A percentile compares a stretch with the other conserved stretches of the same genome.
These are phyloP conservation scores for Scrobipalpa costella DNA, from an alignment of 2,888 invertebrate species.

Conservation along the genomic window DNA sequence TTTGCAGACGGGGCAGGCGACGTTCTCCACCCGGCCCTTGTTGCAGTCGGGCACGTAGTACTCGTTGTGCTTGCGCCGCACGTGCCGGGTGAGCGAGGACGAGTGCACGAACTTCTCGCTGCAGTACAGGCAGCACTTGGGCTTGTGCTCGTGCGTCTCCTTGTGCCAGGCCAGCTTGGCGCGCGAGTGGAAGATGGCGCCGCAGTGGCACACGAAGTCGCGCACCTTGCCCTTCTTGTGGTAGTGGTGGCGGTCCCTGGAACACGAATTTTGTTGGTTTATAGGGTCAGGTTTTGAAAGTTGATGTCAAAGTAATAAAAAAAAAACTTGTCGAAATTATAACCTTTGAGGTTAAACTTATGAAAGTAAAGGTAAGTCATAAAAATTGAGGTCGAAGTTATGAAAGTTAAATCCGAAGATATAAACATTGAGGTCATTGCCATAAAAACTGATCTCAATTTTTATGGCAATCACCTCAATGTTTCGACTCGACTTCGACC, in stretches of 20 bases:
- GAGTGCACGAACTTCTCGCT: conserved; percentile 93
- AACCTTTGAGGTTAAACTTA: too few species aligned
- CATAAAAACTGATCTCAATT: too few species aligned
- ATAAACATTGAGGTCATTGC: too few species aligned
- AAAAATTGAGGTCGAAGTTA: too few species aligned
- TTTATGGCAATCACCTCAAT: too few species aligned
- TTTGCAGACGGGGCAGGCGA: conserved; percentile 89
- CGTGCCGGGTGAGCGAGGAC: conserved; percentile 91
- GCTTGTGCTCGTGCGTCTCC: conserved; percentile 90
- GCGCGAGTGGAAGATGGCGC: conserved; percentile 90
- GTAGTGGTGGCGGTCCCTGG: conserved; percentile 86
- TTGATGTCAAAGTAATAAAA: too few species aligned
- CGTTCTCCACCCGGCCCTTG: conserved; percentile 84
- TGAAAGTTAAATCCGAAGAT: too few species aligned
- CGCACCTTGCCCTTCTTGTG: conserved; percentile 84
- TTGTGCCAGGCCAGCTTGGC: conserved; percentile 93
- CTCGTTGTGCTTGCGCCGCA: conserved; percentile 89
- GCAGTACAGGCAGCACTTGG: conserved; percentile 92
- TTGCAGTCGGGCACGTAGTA: conserved; percentile 85
- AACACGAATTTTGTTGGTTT: neutral
- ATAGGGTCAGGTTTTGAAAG: too few species aligned
- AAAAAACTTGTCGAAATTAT: too few species aligned
- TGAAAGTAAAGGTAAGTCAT: too few species aligned
- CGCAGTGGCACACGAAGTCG: conserved; percentile 89
- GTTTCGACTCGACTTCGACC: too few species aligned